Evolutionary conservation across 2,797 vertebrate species (phyloP), one percentile per base, ranked within the genome.

Genomic region (Channa striata): DNA sequence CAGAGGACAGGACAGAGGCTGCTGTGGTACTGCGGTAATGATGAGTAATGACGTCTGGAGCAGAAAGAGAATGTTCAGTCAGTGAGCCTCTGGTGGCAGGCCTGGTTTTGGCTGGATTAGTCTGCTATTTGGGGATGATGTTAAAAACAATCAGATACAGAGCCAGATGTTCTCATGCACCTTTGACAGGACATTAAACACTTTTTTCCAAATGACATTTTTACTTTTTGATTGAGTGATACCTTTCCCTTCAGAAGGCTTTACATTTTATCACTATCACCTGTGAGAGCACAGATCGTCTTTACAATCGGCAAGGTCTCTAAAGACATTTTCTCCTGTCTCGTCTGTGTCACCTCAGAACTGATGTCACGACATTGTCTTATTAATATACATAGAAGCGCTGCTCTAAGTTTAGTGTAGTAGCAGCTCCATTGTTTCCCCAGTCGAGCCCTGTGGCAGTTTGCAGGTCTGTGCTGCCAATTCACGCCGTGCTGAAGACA

Each of bases 1-100:
- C 61, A 69, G 62, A 61, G 71, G 61, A 82, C 74, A 59, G 76
- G 60, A 40, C 52, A 4, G 58, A 61, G 77, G 16, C 58, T 57
- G 78, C 80, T 52, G 56, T 36, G 44, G 50, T 49, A 67, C 48
- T 11, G 74, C 77, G 72, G 59, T 85, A 77, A 88, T 80, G 82
- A 86, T 86, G 86, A 90, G 61, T 87, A 85, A 89, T 83, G 70
- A 74, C 36, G 69, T 84, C 68, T 53, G 14, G 44, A 61, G 77
- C 68, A 60, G 68, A 71, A 73, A 65, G 21, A 25, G 59, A 68
- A n/a, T 67, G n/a, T 51, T 61, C 54, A 40, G 65, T 39, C 19
- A 33, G 68, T 5, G 43, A 51, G 54, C 61, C 59, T 57, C 77
- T 33, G 61, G 72, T 68, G 80, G 70, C 61, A 47, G 74, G 56